Evolutionary conservation across 1,140 invertebrate genomes (phyloP).

Genomic region (Thalassaphorura encarpata): DNA sequence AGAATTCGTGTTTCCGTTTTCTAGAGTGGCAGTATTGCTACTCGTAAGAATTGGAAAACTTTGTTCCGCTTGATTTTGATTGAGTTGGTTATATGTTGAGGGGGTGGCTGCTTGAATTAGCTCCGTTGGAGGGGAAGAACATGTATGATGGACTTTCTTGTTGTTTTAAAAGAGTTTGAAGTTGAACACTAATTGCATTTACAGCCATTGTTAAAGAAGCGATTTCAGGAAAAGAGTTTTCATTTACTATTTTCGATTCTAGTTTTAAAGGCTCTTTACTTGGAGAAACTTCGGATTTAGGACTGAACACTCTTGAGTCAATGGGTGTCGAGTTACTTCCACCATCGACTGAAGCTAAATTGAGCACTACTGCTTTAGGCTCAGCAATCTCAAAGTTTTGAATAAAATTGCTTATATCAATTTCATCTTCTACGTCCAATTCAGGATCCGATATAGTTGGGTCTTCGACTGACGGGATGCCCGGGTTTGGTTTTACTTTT

Average conservation of each 20-base stretch:
- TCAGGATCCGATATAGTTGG: neutral
- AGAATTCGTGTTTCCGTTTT: no score
- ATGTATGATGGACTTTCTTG: no score
- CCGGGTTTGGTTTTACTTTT: slow-evolving; percentile 8
- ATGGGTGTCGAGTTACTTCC: no score
- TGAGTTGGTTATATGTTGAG: no score
- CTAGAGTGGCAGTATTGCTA: no score
- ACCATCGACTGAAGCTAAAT: no score
- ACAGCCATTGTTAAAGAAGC: slow-evolving; percentile 18
- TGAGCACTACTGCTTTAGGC: no score
- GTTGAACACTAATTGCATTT: neutral
- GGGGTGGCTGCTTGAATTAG: no score
- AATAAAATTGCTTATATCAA: slow-evolving; percentile 24
- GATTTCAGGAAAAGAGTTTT: slow-evolving; percentile 39
- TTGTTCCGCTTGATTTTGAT: no score
- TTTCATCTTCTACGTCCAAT: slow-evolving; percentile 26
- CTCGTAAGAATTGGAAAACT: no score
- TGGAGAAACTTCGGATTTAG: neutral
- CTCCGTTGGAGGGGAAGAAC: no score
- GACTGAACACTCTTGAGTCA: neutral
- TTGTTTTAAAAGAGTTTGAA: neutral
- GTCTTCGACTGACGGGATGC: neutral
- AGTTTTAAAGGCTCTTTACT: neutral
- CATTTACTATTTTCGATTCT: neutral
- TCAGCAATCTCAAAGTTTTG: slow-evolving; percentile 25